Conservation (phyloP, 2,888 invertebrate species). For the Deilephila elpenor region DNA sequence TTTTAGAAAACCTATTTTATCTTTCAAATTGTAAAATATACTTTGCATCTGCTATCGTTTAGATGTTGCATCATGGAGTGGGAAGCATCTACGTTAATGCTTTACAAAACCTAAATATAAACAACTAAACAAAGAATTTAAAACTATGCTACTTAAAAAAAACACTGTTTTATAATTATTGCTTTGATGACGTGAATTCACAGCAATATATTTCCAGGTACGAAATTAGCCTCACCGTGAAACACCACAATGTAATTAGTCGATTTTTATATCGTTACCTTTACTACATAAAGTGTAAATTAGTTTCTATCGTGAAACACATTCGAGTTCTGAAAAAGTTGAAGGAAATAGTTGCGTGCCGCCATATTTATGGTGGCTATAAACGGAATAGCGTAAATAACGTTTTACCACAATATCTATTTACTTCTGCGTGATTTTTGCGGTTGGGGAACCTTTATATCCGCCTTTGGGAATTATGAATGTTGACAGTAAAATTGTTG, state of each 20-base stretch:
- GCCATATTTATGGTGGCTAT: slow-evolving; percentile 14
- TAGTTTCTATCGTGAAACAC: slow-evolving; percentile 10
- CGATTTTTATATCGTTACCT: slow-evolving; percentile 14
- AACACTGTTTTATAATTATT: not conserved
- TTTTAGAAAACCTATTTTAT: too few relatives aligned
- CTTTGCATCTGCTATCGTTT: too few relatives aligned
- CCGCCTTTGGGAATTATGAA: slow-evolving; percentile 36
- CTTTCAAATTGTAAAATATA: too few relatives aligned
- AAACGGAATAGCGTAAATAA: slow-evolving; percentile 19
- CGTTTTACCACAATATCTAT: slow-evolving; percentile 44
- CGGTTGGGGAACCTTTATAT: slow-evolving; percentile 41
- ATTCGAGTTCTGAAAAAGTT: slow-evolving; percentile 14
- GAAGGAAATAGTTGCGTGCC: slow-evolving; percentile 11
- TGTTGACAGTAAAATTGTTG: slow-evolving; percentile 15
- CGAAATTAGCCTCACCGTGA: slow-evolving; percentile 1
- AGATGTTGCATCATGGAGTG: too few relatives aligned
- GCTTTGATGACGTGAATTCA: not conserved
- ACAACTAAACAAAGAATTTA: not conserved
- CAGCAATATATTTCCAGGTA: not conserved
- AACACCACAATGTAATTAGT: slow-evolving; percentile 13
- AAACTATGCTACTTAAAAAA: not conserved
- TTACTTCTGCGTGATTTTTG: slow-evolving; percentile 41
- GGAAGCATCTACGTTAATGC: not conserved
- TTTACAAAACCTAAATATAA: not conserved
- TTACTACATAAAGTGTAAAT: slow-evolving; percentile 14